These are phyloP conservation scores for Heteropelma amictum DNA, from an alignment of 2,888 invertebrate genomes.

Conservation along the genomic window DNA sequence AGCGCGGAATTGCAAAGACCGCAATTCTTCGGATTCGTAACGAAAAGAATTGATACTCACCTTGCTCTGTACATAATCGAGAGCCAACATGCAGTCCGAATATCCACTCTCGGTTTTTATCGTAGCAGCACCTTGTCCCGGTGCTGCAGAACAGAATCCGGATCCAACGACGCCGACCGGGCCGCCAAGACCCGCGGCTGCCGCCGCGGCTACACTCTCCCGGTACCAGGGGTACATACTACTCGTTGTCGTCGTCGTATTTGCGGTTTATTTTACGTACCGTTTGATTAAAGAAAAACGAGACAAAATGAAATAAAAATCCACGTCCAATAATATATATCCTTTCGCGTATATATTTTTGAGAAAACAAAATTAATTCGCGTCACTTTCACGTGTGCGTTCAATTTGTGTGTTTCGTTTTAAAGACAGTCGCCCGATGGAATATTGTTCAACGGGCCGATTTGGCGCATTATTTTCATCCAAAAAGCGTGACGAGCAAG, in stretches of 20 bases:
- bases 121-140: conserved; percentile 78
- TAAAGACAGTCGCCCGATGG: not conserved
- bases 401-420: not conserved
- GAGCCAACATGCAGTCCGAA: conserved; percentile 85
- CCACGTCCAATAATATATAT: not conserved
- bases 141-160: conserved; percentile 79
- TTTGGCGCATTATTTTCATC: conserved; percentile 4
- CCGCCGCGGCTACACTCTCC: conserved; percentile 79
- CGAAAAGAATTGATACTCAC: conserved; percentile 76
- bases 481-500: conserved; percentile 16
- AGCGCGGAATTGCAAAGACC: too few species aligned
- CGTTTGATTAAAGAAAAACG: not conserved
- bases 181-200: conserved; percentile 79
- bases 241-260: conserved; percentile 49
- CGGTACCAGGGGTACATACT: conserved; percentile 84
- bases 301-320: not conserved
- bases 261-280: not conserved
- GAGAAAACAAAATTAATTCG: not conserved
- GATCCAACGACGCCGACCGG: conserved; percentile 76
- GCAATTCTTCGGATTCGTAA: not conserved
- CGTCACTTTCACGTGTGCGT: not conserved
- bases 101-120: conserved; percentile 84
- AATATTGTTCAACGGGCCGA: not conserved
- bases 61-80: conserved; percentile 85
- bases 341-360: not conserved